phyloP scores from a whole-genome alignment of 2,888 invertebrate species.

The Acleris holmiana region DNA sequence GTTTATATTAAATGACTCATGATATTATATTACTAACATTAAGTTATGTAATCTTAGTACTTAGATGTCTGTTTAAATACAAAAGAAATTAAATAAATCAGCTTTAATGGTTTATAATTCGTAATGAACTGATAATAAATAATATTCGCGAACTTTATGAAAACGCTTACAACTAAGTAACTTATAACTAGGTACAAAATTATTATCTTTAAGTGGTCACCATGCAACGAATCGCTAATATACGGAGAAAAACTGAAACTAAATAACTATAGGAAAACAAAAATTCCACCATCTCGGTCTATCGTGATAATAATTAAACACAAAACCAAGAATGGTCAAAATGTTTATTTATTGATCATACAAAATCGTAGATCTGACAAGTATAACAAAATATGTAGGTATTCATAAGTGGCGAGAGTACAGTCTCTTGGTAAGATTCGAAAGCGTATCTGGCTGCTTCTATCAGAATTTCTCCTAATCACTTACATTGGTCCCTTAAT shows the following conservation, averaged over 20 bases:
- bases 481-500: constrained; percentile 83
- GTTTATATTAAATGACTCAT: constrained; percentile 83
- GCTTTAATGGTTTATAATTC: constrained; percentile 80
- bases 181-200: constrained; percentile 83
- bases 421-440: constrained; percentile 72
- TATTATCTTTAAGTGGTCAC: constrained; percentile 78
- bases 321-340: constrained; percentile 68
- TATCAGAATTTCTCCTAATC: constrained; percentile 82
- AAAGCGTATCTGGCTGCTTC: constrained; percentile 66
- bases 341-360: constrained; percentile 73
- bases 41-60: constrained; percentile 75
- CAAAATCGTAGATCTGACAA: constrained; percentile 69
- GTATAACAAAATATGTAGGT: constrained; percentile 57
- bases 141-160: constrained; percentile 82
- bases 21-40: constrained; percentile 76
- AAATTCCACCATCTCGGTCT: constrained; percentile 67
- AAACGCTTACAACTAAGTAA: constrained; percentile 77
- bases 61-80: constrained; percentile 80
- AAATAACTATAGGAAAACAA: constrained; percentile 58
- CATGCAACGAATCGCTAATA: constrained; percentile 72
- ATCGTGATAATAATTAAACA: constrained; percentile 63
- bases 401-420: constrained; percentile 62
- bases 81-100: constrained; percentile 84
- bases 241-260: constrained; percentile 77
- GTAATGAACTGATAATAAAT: constrained; percentile 84